Evolutionary conservation across 1,140 invertebrate species (phyloP).

Genomic region (Cydia pomonella): DNA sequence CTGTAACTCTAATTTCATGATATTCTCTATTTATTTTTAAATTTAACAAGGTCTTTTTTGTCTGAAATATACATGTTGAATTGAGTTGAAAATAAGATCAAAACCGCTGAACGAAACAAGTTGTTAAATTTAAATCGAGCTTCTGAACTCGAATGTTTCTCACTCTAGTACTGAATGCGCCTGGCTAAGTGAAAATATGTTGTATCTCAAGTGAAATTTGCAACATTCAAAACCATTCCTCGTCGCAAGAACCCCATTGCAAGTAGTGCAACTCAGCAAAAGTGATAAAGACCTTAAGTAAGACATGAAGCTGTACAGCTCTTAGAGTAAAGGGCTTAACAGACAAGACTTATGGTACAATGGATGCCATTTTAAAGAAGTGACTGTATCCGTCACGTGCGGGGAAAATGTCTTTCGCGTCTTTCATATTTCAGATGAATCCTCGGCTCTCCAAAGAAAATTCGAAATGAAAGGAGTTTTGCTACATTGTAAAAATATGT

Average conservation of each 20-base stretch:
- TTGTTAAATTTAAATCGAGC: too few species aligned
- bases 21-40: too few species aligned
- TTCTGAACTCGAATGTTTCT: too few species aligned
- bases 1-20: too few species aligned
- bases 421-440: slow-evolving; percentile 14
- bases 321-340: background rate
- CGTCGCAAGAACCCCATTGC: background rate
- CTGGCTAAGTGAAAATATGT: background rate
- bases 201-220: background rate
- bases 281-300: background rate
- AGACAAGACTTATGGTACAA: background rate
- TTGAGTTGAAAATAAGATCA: too few species aligned
- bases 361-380: background rate
- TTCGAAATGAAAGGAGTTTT: background rate
- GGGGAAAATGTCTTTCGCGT: background rate
- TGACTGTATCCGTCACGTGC: background rate
- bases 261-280: background rate
- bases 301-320: background rate
- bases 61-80: too few species aligned
- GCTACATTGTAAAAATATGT: background rate
- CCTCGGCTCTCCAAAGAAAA: slow-evolving; percentile 4
- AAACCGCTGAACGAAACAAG: too few species aligned
- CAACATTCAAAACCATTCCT: slow-evolving; percentile 2
- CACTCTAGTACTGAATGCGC: too few species aligned
- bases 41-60: too few species aligned